These are phyloP conservation scores for Drosophila tripunctata DNA, from an alignment of 2,888 invertebrate species.

Conservation along the genomic window DNA sequence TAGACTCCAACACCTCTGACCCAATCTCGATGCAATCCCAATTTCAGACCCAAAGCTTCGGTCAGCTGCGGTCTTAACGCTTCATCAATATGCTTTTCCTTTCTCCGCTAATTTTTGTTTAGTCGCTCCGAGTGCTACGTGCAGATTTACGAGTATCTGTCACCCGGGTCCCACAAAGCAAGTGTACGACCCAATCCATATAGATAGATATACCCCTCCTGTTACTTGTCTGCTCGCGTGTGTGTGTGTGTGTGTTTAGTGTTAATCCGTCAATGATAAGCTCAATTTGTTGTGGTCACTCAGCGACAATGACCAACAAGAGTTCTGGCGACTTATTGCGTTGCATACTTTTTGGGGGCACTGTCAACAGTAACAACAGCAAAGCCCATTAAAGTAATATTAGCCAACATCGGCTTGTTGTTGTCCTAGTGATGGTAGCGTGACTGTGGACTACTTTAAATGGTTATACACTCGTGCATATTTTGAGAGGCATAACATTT, in stretches of 20 bases:
- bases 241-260: constrained; percentile 67
- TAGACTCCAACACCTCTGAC: constrained; percentile 17
- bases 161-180: constrained; percentile 32
- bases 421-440: constrained; percentile 51
- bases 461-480: no score
- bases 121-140: constrained; percentile 50
- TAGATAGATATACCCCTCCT: constrained; percentile 14
- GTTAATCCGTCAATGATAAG: constrained; percentile 82
- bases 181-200: constrained; percentile 32
- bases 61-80: constrained; percentile 67
- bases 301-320: constrained; percentile 63
- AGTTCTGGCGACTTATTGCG: constrained; percentile 40
- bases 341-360: constrained; percentile 49
- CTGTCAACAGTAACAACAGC: constrained; percentile 24
- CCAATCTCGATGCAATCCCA: constrained; percentile 24
- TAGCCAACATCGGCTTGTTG: constrained; percentile 34
- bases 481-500: no score
- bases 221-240: constrained; percentile 1
- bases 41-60: constrained; percentile 7
- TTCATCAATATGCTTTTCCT: constrained; percentile 76
- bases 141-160: constrained; percentile 66
- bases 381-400: constrained; percentile 70
- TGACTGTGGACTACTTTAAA: no score
- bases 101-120: constrained; percentile 68
- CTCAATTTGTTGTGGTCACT: constrained; percentile 81